Evolutionary conservation across 2,797 vertebrate species (phyloP), one percentile per base, ranked within the genome.

Genomic region (Propithecus perrieri): DNA sequence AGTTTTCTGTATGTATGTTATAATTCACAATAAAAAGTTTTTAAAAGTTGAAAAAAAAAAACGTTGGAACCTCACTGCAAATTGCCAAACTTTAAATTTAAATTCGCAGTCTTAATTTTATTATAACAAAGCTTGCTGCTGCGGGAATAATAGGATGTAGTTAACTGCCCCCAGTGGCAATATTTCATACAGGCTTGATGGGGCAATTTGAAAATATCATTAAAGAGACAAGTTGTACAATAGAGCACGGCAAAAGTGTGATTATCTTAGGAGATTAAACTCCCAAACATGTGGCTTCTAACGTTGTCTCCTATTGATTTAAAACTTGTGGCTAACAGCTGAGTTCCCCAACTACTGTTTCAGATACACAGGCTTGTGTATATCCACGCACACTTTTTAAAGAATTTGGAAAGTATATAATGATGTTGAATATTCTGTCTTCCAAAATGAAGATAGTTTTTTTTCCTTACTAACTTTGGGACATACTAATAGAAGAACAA

Each of bases 141-240:
- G 0, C 7, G 91, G 75, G 76, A 85, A 78, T 81, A 90, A 87
- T 46, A 83, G 67, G 84, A 55, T n/a, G 72, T 55, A 59, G 95
- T 81, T 88, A 94, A 92, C 65, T 81, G 80, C 71, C 91, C 88
- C 86, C 65, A 0, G 26, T 59, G 71, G 30, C n/a, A 53, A 74
- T 94, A 83, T 91, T 96, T 94, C 80, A 96, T 90, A 53, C 65
- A 15, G 74, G 79, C 90, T 91, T 94, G 84, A 95, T 83, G 94
- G 94, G 89, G 76, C 71, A 88, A 94, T 93, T 96, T 97, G 91
- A 87, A 97, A 96, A 91, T 71, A 88, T 85, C 96, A 75, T 96
- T 97, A 91, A 89, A 86, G 91, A 95, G 96, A 96, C 84, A 92
- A 87, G 94, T 48, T 38, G 55, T 65, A 93, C 53, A 33, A 93